Conservation (phyloP, 2,113 vertebrate genomes). For the Hyla sarda region DNA sequence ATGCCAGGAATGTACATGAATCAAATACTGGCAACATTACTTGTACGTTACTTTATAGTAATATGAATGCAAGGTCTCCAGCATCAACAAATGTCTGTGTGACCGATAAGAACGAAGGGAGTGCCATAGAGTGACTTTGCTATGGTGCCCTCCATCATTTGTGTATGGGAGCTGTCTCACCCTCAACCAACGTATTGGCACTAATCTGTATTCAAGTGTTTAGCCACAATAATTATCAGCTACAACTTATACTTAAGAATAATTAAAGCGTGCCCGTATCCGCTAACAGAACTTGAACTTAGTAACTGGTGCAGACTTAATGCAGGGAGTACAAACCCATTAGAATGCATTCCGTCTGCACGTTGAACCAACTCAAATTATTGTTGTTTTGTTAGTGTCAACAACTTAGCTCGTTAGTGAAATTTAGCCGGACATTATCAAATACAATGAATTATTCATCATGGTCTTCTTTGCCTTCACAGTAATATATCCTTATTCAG, state of each 20-base stretch:
- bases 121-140: background rate
- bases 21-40: background rate
- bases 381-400: constrained; percentile 14
- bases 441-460: constrained; percentile 48
- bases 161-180: background rate
- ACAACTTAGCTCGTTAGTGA: constrained; percentile 47
- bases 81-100: background rate
- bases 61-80: background rate
- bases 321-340: constrained; percentile 8
- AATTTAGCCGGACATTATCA: constrained; percentile 41
- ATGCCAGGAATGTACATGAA: background rate
- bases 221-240: background rate
- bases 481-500: constrained; percentile 30
- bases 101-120: background rate
- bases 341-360: background rate
- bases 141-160: background rate
- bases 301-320: constrained; percentile 12
- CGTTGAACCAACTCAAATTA: constrained; percentile 19
- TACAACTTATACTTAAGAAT: background rate
- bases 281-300: background rate
- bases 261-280: background rate
- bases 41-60: background rate
- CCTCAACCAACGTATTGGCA: background rate
- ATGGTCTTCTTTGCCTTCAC: background rate
- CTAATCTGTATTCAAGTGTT: background rate